Conservation (phyloP, 2,888 invertebrate species). For the Apodemia duryi region DNA sequence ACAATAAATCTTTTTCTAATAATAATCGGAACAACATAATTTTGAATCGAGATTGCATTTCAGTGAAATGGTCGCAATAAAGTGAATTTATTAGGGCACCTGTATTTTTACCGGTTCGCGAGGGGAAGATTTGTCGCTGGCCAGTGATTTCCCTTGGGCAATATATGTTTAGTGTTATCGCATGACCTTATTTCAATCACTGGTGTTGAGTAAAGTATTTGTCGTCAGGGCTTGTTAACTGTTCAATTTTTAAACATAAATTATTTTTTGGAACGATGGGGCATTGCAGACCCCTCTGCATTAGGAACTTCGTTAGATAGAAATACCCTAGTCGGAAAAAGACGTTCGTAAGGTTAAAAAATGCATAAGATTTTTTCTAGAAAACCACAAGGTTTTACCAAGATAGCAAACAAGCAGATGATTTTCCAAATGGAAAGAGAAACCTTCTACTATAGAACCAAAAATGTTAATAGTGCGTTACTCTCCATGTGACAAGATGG, state of each 20-base stretch:
- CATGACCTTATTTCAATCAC: slow-evolving; percentile 22
- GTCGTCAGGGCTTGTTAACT: not conserved
- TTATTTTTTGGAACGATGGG: no score
- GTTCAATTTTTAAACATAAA: not conserved
- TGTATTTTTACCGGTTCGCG: not conserved
- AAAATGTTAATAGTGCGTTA: no score
- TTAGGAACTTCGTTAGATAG: no score
- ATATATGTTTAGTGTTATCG: slow-evolving; percentile 23
- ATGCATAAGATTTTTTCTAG: no score
- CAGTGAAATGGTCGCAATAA: slow-evolving; percentile 8
- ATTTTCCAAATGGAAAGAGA: no score
- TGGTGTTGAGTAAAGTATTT: not conserved
- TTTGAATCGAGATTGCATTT: slow-evolving; percentile 6
- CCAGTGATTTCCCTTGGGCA: slow-evolving; percentile 28
- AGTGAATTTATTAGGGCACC: slow-evolving; percentile 12
- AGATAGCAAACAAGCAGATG: no score
- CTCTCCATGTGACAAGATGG: no score
- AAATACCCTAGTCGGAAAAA: no score
- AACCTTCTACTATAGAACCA: no score
- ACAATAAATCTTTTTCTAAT: slow-evolving; percentile 10
- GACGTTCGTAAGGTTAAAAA: no score
- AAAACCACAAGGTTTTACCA: no score
- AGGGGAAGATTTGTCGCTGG: slow-evolving; percentile 27
- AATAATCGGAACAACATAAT: slow-evolving; percentile 13
- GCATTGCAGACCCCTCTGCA: no score